Percentiles rank a stretch among this genome's conserved stretches.
phyloP scores from a whole-genome alignment of 2,888 invertebrate species.

The Sialis fuliginosa region DNA sequence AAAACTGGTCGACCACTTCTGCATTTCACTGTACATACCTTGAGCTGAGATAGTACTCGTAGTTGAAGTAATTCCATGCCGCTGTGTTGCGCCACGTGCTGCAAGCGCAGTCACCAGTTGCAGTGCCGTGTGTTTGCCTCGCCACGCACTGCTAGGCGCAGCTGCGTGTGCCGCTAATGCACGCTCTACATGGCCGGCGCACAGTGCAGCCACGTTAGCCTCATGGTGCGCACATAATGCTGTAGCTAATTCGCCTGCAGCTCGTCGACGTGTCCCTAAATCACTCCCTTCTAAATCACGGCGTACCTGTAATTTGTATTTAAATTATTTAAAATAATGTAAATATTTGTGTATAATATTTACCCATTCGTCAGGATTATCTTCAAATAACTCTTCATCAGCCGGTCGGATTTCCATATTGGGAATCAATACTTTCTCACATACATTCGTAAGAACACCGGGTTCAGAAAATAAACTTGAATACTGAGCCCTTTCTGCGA shows the following conservation, averaged over 20 bases:
- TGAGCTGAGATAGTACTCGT: constrained; percentile 18
- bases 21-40: too few species aligned
- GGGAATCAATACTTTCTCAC: constrained; percentile 96
- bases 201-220: constrained; percentile 69
- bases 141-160: constrained; percentile 68
- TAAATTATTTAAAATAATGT: constrained; percentile 19
- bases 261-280: constrained; percentile 85
- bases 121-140: constrained; percentile 88
- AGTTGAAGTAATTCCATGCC: constrained; percentile 80
- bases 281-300: constrained; percentile 97
- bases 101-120: constrained; percentile 92
- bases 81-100: constrained; percentile 73
- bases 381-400: constrained; percentile 93
- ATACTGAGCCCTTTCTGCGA: constrained; percentile 81
- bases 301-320: constrained; percentile 46
- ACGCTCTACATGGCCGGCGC: constrained; percentile 69
- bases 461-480: constrained; percentile 79
- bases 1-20: too few species aligned
- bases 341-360: too few species aligned
- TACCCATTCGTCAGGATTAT: constrained; percentile 77
- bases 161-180: constrained; percentile 63
- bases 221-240: constrained; percentile 80
- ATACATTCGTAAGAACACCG: constrained; percentile 72
- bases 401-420: constrained; percentile 94
- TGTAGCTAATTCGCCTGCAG: constrained; percentile 93